Percentiles rank a stretch among this genome's conserved stretches.
These are phyloP conservation scores for Smutsia gigantea DNA, from an alignment of 2,797 vertebrate genomes.

Conservation along the genomic window DNA sequence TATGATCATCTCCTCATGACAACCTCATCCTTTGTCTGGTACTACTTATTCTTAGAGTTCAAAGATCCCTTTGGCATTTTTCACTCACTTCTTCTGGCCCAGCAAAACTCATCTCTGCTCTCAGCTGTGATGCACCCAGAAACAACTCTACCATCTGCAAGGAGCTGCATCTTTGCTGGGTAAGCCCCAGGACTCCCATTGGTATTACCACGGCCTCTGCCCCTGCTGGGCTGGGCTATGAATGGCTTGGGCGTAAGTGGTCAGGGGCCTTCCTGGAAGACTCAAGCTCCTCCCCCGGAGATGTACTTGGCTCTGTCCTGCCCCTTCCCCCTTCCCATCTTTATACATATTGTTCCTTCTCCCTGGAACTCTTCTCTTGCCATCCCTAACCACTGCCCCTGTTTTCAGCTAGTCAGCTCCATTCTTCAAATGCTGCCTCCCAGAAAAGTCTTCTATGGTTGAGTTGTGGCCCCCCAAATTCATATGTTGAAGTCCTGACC, in stretches of 20 bases:
- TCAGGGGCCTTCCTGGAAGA: background rate
- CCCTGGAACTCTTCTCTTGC: background rate
- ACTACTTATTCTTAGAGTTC: background rate
- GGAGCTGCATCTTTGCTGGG: accelerated
- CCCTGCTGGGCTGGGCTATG: background rate
- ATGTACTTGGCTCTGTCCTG: background rate
- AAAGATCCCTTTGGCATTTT: background rate
- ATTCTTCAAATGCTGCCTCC: background rate
- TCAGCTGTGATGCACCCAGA: background rate
- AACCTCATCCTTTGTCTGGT: background rate
- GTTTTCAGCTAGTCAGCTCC: background rate
- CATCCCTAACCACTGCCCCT: background rate
- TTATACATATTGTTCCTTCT: background rate
- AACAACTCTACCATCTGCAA: background rate
- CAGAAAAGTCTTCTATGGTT: background rate
- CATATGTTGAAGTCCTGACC: background rate
- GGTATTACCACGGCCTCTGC: background rate
- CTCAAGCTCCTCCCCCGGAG: background rate
- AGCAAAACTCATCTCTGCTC: background rate
- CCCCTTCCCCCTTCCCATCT: too few relatives aligned
- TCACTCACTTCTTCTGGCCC: background rate
- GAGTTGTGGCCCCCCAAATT: background rate
- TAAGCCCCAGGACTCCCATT: background rate
- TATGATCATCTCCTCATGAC: background rate
- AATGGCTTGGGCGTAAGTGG: too few relatives aligned